Percentiles rank a stretch among this genome's conserved stretches.
These are phyloP conservation scores for Apus apus DNA, from an alignment of 2,113 vertebrate genomes.

Conservation along the genomic window DNA sequence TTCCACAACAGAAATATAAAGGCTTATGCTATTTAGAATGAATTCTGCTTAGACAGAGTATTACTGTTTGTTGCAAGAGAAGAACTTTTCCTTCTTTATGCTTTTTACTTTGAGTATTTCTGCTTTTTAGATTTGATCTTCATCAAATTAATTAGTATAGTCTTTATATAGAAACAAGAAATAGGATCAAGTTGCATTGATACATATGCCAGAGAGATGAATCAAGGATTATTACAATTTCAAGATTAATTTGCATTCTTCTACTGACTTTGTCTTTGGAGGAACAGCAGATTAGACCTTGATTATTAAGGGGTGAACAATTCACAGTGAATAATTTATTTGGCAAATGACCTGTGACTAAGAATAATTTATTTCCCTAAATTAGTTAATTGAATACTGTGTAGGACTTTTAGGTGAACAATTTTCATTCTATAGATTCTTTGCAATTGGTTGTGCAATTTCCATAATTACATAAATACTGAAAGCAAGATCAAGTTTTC, in stretches of 20 bases:
- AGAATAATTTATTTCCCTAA: conserved; percentile 39
- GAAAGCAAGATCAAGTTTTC: neutral
- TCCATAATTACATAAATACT: neutral
- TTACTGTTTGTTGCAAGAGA: neutral
- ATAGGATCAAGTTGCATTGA: neutral
- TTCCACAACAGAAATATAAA: neutral
- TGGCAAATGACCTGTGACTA: conserved; percentile 33
- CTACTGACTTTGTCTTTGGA: neutral
- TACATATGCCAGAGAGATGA: neutral
- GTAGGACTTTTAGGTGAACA: neutral
- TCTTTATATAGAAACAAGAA: neutral
- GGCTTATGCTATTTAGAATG: neutral
- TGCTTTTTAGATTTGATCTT: neutral
- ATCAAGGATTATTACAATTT: conserved; percentile 11
- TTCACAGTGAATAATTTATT: conserved; percentile 54
- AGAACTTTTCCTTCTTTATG: neutral
- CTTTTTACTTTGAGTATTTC: neutral
- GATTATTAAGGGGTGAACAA: conserved; percentile 30
- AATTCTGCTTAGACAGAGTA: neutral
- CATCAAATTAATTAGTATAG: neutral
- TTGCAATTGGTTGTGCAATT: neutral
- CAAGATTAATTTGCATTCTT: conserved; percentile 29
- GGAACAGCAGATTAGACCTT: conserved; percentile 35
- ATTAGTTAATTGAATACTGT: neutral
- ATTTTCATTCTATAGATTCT: conserved; percentile 34